A percentile compares a stretch with the other conserved stretches of the same genome.
These are phyloP conservation scores for Cenopis cana DNA, from an alignment of 2,888 invertebrate genomes.

Conservation along the genomic window DNA sequence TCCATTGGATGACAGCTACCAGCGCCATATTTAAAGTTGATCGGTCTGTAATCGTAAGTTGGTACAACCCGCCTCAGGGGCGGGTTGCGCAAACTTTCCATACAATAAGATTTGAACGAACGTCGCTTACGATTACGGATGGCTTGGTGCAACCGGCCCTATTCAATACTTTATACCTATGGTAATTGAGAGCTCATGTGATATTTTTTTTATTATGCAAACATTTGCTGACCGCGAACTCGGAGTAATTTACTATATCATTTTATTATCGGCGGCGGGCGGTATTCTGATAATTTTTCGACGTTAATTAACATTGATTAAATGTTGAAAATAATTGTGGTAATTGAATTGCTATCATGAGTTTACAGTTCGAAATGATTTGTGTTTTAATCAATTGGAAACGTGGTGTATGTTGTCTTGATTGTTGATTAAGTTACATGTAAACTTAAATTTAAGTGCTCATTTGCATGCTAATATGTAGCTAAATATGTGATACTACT, in stretches of 20 bases:
- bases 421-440: too few relatives aligned
- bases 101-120: too few relatives aligned
- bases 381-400: background rate
- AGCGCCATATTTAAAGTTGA: too few relatives aligned
- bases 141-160: background rate
- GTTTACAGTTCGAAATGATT: slow-evolving; percentile 4
- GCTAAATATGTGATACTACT: too few relatives aligned
- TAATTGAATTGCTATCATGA: slow-evolving; percentile 1
- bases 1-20: too few relatives aligned
- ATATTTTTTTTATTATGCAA: slow-evolving; percentile 30
- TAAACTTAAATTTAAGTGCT: background rate
- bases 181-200: slow-evolving; percentile 4
- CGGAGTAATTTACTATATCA: slow-evolving; percentile 13
- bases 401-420: too few relatives aligned
- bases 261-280: slow-evolving; percentile 14
- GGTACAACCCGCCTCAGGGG: too few relatives aligned
- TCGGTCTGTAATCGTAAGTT: too few relatives aligned
- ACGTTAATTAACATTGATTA: slow-evolving; percentile 58
- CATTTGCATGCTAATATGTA: too few relatives aligned
- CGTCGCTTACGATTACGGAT: too few relatives aligned
- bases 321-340: background rate
- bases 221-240: slow-evolving; percentile 47
- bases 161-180: slow-evolving; percentile 13
- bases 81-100: too few relatives aligned
- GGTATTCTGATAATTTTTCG: slow-evolving; percentile 36